Base-by-base conservation (phyloP, 2,888 invertebrate genomes). In the Drosophila falleni region DNA sequence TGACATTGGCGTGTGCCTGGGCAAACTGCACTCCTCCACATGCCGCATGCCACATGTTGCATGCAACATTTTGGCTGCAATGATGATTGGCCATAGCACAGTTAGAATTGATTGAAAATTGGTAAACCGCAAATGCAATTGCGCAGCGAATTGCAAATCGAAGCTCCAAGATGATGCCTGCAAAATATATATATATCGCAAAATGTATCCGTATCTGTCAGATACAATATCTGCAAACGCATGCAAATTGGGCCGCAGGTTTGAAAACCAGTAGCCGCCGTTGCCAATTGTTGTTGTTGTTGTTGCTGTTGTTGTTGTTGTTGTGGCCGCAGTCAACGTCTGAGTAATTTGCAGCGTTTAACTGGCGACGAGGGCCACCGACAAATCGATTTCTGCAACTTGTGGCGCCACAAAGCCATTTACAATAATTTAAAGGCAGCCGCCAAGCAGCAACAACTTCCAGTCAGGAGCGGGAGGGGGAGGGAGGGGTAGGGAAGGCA, bases 101-200 rank as follows among this genome's bases (percentile, higher is more conserved):
- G 83, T 83, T 83, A 83, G 87, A 66, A 83, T 83, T 83, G 87
- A 83, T 83, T 83, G 87, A 81, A 83, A 83, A 83, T 81, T 74
- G 77, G 70, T 70, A 72, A 81, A 73, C 83, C 83, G 83, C 83
- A 83, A 80, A 84, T 84, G 74, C 85, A 85, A 85, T 85, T 83
- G 87, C 87, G 80, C 42, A 71, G 70, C 82, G 82, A 83, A 83
- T 83, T 83, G 87, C 80, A 84, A 83, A 83, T 83, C 83, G 83
- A 78, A 66, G 74, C 65, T 13, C 19, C 29, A 41, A 41, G 41
- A 49, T 49, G 23, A 41, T 49, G 50, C 31, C 31, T n/a, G 19
- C 49, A 63, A 56, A n/a, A n/a, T n/a, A n/a, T n/a, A n/a, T n/a
- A n/a, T n/a, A 41, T 49, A 29, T 39, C 31, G 31, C 46, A n/a